phyloP scores from a whole-genome alignment of 2,888 invertebrate genomes.

The Malacosoma neustria region DNA sequence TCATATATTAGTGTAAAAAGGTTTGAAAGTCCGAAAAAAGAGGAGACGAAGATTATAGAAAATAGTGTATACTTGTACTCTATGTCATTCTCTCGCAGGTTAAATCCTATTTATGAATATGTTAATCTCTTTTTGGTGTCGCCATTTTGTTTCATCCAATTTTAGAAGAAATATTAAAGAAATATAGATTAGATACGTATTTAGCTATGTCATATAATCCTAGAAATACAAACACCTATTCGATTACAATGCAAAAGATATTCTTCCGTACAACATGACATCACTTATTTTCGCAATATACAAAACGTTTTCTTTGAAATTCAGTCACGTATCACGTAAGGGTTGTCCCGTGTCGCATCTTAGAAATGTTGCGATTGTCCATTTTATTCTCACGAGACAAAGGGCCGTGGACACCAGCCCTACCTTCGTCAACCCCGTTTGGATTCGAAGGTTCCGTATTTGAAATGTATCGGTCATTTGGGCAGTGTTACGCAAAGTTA shows the following conservation, averaged over 20 bases:
- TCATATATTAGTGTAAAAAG: too few species aligned
- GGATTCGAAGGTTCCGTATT: constrained; percentile 56
- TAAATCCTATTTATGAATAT: too few species aligned
- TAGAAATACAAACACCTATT: too few species aligned
- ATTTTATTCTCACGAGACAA: constrained; percentile 70
- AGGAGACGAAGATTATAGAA: too few species aligned
- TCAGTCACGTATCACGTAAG: constrained; percentile 63
- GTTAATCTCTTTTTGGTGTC: too few species aligned
- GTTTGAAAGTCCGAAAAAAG: too few species aligned
- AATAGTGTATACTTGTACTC: too few species aligned
- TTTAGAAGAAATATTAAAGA: too few species aligned
- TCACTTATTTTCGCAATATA: constrained; percentile 56
- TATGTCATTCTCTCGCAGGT: too few species aligned
- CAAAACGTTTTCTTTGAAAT: constrained; percentile 66
- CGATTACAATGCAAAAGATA: background rate
- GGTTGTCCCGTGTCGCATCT: constrained; percentile 67
- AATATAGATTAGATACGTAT: too few species aligned
- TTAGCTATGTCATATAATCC: too few species aligned
- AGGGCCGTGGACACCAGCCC: constrained; percentile 59
- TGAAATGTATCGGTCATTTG: constrained; percentile 39
- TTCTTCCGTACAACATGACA: constrained; percentile 30
- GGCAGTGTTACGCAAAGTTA: background rate
- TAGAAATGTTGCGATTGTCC: constrained; percentile 64
- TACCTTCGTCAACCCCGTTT: constrained; percentile 67
- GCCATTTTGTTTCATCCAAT: too few species aligned